These are phyloP conservation scores for Melolontha melolontha DNA, from an alignment of 2,888 invertebrate species.

Conservation along the genomic window DNA sequence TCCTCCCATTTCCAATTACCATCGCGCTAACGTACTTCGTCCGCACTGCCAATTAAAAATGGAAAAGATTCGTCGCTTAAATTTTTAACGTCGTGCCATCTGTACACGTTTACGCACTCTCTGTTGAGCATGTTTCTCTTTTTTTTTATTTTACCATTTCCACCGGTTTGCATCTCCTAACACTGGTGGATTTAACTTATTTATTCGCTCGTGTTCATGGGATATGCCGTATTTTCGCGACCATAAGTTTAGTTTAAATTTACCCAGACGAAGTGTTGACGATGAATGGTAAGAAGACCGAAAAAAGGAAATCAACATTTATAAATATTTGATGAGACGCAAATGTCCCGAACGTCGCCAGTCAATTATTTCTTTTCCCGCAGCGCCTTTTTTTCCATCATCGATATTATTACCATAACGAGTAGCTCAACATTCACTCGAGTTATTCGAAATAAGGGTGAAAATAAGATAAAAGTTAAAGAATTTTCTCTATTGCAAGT, in stretches of 20 bases:
- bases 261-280: conserved; percentile 18
- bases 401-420: conserved; percentile 34
- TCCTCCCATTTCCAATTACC: conserved; percentile 28
- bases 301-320: conserved; percentile 32
- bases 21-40: conserved; percentile 4
- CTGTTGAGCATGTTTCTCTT: conserved; percentile 22
- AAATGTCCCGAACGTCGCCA: conserved; percentile 26
- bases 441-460: not conserved
- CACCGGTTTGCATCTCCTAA: conserved; percentile 18
- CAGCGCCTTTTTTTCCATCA: conserved; percentile 12
- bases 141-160: conserved; percentile 14
- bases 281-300: conserved; percentile 13
- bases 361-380: conserved; percentile 36
- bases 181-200: conserved; percentile 22
- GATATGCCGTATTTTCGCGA: conserved; percentile 9
- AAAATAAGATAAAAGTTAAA: conserved; percentile 20
- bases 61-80: conserved; percentile 30
- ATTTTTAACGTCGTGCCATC: conserved; percentile 33
- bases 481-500: too few relatives aligned
- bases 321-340: conserved; percentile 41
- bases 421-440: conserved; percentile 25
- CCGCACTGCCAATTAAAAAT: conserved; percentile 36
- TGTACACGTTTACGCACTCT: conserved; percentile 41
- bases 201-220: conserved; percentile 23
- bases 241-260: conserved; percentile 11